Conservation (phyloP, 2,888 invertebrate genomes). For the Drosophila quinaria region DNA sequence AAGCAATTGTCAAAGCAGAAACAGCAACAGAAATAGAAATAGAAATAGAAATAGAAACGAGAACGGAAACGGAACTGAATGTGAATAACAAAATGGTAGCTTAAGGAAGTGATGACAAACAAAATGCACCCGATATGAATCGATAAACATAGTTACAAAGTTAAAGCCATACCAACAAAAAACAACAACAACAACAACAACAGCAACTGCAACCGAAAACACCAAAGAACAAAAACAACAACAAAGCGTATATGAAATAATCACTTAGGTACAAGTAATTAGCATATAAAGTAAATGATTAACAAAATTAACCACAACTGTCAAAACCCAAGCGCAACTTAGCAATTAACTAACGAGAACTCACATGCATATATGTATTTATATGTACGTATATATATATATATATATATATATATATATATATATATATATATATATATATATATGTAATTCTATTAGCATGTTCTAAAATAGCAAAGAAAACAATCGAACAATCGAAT, state of each 20-base stretch:
- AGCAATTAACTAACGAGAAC: conserved; percentile 31
- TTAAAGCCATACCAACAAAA: conserved; percentile 27
- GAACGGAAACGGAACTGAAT: conserved; percentile 2
- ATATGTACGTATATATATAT: neutral
- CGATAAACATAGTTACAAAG: conserved; percentile 14
- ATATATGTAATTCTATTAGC: conserved; percentile 24
- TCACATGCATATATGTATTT: neutral
- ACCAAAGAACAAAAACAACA: conserved; percentile 42
- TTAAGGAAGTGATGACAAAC: neutral
- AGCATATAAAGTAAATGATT: conserved; percentile 31
- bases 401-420: neutral
- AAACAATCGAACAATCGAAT: conserved; percentile 30
- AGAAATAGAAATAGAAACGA: conserved; percentile 4
- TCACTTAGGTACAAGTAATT: conserved; percentile 37
- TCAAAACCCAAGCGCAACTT: conserved; percentile 24
- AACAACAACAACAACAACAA: conserved; percentile 37
- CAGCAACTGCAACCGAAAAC: conserved; percentile 55
- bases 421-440: neutral
- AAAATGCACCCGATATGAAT: neutral
- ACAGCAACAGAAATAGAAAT: conserved; percentile 4
- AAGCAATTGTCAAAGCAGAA: conserved; percentile 30
- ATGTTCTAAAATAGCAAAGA: conserved; percentile 14
- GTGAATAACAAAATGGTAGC: neutral
- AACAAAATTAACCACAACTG: conserved; percentile 25
- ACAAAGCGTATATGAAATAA: conserved; percentile 30